A percentile compares a stretch with the other conserved stretches of the same genome.
These are phyloP conservation scores for Aurelia aurita DNA, from an alignment of 30 jellyfish, hydroid and myxozoan species.

Conservation along the genomic window DNA sequence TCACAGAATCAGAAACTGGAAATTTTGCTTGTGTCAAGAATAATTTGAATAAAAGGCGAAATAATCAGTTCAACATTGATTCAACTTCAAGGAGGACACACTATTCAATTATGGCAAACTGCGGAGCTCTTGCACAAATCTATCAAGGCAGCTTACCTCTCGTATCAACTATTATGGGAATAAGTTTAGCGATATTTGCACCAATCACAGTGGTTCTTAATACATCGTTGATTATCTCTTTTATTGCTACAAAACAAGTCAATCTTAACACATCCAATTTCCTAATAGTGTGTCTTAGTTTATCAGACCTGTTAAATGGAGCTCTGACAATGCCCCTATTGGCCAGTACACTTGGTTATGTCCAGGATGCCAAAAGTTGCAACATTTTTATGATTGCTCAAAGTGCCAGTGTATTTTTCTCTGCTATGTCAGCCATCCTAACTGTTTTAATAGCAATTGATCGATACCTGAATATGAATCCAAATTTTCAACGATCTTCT, in stretches of 20 bases:
- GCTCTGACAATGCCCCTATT: background rate
- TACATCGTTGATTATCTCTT: background rate
- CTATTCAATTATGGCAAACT: no score
- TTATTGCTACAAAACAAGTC: constrained; percentile 15
- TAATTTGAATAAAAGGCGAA: no score
- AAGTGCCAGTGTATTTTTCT: background rate
- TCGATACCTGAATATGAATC: constrained; percentile 13
- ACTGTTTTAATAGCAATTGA: background rate
- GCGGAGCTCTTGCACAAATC: no score
- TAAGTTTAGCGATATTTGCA: background rate
- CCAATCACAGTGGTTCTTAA: background rate
- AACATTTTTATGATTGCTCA: background rate
- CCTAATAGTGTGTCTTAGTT: background rate
- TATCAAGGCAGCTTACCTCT: no score
- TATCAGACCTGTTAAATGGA: background rate
- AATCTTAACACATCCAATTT: background rate
- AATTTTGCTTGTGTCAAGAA: no score
- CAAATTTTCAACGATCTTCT: background rate
- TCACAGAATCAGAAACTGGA: no score
- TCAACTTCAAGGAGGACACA: no score
- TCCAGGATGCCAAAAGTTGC: background rate
- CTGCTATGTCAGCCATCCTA: background rate
- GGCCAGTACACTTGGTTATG: background rate
- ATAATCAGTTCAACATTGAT: no score
- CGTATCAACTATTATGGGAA: no score